Evolutionary conservation across 2,797 vertebrate genomes (phyloP), one percentile per base, ranked within the genome.

Genomic region (Rhabdophis nuchalis): DNA sequence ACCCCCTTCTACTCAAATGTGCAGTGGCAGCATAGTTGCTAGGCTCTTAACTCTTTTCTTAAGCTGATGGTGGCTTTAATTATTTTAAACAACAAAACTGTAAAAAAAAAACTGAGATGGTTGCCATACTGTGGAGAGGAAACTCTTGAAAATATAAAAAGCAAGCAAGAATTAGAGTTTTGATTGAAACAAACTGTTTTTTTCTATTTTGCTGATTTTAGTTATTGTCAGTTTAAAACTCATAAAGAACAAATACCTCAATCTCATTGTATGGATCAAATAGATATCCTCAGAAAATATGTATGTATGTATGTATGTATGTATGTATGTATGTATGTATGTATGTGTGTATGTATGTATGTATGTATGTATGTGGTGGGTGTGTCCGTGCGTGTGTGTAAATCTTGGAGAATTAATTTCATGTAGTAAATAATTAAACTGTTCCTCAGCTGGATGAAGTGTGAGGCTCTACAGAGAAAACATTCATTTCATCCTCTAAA

Each of bases 71-170:
- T 93, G 91, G 60, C 61, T 87, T 54, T 36, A 92, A 92, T 57
- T 56, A 18, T 90, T 91, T 94, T 88, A 93, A 50, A 82, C 36
- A 54, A 72, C 6, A 86, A 54, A 89, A 41, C 94, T 93, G 87
- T 16, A 89, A 85, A 87, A 68, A 2, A 68, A 29, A 89, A 36
- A 72, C 93, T 87, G 3, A 95, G 92, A 46, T n/a, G 91, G 36
- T 0, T 12, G 8, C 6, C 82, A 58, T 92, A 86, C 86, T 87
- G 58, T 41, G 53, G 89, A 92, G 92, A 91, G 8, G 11, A 4
- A 86, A 52, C 11, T 56, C 92, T 92, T 57, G 64, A 90, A 93
- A 91, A n/a, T 5, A 11, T 0, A 4, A 0, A 1, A 7, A 50
- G 13, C 20, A 82, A 46, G 23, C 2, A n/a, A 87, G 60, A 60